Evolutionary conservation across 2,888 invertebrate species (phyloP).

Genomic region (Mythimna pallens): DNA sequence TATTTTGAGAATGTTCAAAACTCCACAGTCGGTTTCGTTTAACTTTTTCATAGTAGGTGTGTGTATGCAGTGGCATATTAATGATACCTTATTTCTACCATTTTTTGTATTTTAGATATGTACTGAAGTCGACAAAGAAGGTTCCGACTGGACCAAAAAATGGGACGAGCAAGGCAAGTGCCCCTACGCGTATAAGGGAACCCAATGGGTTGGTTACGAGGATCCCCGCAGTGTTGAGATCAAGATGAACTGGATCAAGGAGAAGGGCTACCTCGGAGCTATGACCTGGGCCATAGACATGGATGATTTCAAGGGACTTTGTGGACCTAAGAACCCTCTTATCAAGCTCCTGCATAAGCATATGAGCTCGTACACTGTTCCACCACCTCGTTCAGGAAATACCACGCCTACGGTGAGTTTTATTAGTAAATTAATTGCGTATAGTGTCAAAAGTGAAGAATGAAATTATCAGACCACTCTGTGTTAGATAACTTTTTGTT

Average conservation of each 20-base stretch:
- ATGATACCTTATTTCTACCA: too few relatives aligned
- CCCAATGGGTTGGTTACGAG: conserved; percentile 98
- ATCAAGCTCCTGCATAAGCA: conserved; percentile 93
- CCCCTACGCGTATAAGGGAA: conserved; percentile 96
- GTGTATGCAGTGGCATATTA: too few relatives aligned
- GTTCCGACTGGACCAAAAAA: conserved; percentile 94
- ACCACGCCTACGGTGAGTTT: conserved; percentile 93
- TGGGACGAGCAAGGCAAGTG: conserved; percentile 96
- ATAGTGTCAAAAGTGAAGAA: neutral
- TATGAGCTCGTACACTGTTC: conserved; percentile 93
- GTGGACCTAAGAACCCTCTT: conserved; percentile 94
- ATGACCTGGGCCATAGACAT: conserved; percentile 98
- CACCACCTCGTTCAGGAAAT: conserved; percentile 91
- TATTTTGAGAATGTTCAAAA: too few relatives aligned
- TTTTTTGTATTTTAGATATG: conserved; percentile 91
- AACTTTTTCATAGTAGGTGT: too few relatives aligned
- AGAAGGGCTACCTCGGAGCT: conserved; percentile 95
- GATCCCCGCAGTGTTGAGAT: conserved; percentile 95
- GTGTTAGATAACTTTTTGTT: neutral
- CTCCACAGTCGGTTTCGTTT: too few relatives aligned
- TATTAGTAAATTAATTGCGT: neutral
- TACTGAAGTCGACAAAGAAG: conserved; percentile 92
- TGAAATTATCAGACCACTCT: neutral
- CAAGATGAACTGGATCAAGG: conserved; percentile 97
- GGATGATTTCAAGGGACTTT: conserved; percentile 97